Evolutionary conservation across 2,113 vertebrate species (phyloP), one percentile per base, ranked within the genome.

Genomic region (Corythaixoides concolor): DNA sequence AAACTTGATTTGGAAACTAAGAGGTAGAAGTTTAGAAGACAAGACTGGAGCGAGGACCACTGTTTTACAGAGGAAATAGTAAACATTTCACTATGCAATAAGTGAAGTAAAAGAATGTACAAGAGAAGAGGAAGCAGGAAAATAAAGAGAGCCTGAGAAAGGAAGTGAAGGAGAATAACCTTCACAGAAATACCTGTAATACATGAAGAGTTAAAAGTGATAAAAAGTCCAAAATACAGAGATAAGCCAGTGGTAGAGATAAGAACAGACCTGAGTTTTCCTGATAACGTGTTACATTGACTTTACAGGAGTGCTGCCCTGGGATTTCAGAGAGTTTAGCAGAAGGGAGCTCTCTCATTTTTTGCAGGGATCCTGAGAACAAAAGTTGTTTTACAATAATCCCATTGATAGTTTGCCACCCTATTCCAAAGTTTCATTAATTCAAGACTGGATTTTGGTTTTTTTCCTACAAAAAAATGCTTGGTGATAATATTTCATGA

Each of bases 401-500:
- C 41, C 41, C 41, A 43, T 43, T 43, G 88, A 95, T 45, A 64
- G 37, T 81, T 92, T 70, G 56, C 49, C 81, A 86, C 39, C 37
- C 73, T 47, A 56, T 90, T 75, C 21, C 69, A 88, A 78, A 72
- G 19, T 72, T 90, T 90, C 76, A 75, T 81, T 83, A 94, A 94
- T 63, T 86, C 67, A 92, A 85, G 26, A 45, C 3, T 41, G 28
- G 21, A 55, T 66, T 86, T 58, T 60, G 3, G 3, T 43, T 70
- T 88, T 72, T 62, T 77, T 20, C 5, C 26, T 41, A 15, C 4
- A n/a, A 39, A 81, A 91, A 88, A 64, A 64, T 52, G 20, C 43
- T 88, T 83, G 49, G 35, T 77, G 76, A 81, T 92, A 90, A 89
- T 74, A 92, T 84, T 95, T 90, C 80, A 95, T 26, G 39, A 95